Evolutionary conservation across 2,888 invertebrate genomes (phyloP), one percentile per base, ranked within the genome.

Genomic region (Erpobdella octoculata): DNA sequence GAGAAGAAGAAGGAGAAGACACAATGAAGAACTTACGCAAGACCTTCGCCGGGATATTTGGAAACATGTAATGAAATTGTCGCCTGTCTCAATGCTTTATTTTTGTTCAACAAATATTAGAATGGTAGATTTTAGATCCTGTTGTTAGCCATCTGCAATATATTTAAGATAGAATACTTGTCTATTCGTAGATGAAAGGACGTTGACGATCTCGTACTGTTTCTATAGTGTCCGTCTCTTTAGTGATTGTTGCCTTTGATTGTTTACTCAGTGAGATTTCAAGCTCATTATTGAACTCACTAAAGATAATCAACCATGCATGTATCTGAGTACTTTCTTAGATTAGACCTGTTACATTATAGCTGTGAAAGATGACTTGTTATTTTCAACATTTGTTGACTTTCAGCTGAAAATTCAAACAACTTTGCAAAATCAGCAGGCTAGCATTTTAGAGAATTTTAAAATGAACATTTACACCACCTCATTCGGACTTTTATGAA

Each of bases 11-110:
- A 28, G 89, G 91, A 66, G 96, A 96, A 82, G 96, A 96, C 83
- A 97, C 96, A 67, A 96, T 97, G 96, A 94, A 93, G 84, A 97
- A 96, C 85, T 87, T 97, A 75, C 88, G 95, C 80, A 96, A 96
- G 87, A 97, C 96, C 3, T 97, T 97, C 83, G 96, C 97, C 68
- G 96, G 97, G 66, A 96, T 96, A 80, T 96, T 96, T 83, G 95
- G 95, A 73, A 95, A 96, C 70, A 81, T 82, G 81, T 62, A 62
- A 35, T 9, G 2, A 6, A 62, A 12, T 33, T 35, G 9, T 8
- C n/a, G 12, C 12, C 46, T 15, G 46, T 41, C 46, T n/a, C n/a
- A n/a, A n/a, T n/a, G n/a, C n/a, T n/a, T n/a, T n/a, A n/a, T n/a
- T n/a, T n/a, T n/a, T n/a, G n/a, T n/a, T n/a, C n/a, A n/a, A n/a